Evolutionary conservation across 2,113 vertebrate species (phyloP).

Genomic region (Vombatus ursinus): DNA sequence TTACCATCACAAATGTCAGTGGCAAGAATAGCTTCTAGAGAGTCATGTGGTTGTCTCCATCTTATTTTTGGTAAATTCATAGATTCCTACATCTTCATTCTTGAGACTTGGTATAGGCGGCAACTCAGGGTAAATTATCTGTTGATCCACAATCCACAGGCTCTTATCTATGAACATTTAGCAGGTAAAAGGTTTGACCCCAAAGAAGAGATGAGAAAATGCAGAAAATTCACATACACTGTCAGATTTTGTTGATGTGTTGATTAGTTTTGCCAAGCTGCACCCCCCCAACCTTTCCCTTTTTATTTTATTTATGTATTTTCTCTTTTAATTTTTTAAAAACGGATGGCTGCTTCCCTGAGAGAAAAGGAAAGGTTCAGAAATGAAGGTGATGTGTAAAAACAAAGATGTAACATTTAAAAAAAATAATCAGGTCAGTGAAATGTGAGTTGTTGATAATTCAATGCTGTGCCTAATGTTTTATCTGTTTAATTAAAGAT

Average conservation of each 20-base stretch:
- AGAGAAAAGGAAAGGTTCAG: neutral
- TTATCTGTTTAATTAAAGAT: neutral
- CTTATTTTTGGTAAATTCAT: neutral
- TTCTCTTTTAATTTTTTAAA: neutral
- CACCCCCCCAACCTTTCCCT: neutral
- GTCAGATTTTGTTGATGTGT: neutral
- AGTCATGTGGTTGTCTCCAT: neutral
- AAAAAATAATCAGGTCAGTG: neutral
- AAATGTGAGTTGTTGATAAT: neutral
- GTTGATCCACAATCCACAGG: neutral
- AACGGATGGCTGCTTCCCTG: neutral
- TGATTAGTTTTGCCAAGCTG: neutral
- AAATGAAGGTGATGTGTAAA: neutral
- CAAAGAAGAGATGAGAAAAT: neutral
- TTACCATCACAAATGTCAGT: neutral
- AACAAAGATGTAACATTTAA: neutral
- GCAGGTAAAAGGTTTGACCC: neutral
- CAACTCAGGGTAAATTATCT: neutral
- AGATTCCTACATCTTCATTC: neutral
- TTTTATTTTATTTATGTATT: neutral
- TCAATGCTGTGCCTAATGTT: neutral
- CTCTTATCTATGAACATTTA: neutral
- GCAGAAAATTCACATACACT: neutral
- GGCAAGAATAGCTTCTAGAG: neutral
- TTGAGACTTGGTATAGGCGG: neutral